Evolutionary conservation across 2,113 vertebrate species (phyloP).

Genomic region (Naja naja): DNA sequence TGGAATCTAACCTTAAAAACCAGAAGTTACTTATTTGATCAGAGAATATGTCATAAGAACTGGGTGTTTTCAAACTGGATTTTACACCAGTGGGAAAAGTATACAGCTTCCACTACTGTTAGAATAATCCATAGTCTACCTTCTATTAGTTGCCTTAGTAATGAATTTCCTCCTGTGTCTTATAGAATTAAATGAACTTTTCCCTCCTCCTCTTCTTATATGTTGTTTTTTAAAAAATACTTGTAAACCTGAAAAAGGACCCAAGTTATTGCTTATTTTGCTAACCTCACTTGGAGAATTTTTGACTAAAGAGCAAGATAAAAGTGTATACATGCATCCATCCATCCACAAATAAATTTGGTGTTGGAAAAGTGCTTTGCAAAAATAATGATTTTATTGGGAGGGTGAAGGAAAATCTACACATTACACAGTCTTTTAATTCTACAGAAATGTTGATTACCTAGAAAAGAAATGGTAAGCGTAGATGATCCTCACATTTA

Average conservation of each 20-base stretch:
- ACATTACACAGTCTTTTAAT: not conserved
- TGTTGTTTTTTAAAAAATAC: not conserved
- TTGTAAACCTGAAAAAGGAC: not conserved
- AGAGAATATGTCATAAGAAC: not conserved
- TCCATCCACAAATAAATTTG: not conserved
- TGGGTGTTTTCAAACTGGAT: not conserved
- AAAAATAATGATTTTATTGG: not conserved
- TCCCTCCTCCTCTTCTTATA: not conserved
- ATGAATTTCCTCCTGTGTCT: not conserved
- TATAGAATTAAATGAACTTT: not conserved
- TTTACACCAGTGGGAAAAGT: not conserved
- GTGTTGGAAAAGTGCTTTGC: not conserved
- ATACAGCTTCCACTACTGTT: not conserved
- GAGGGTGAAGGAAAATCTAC: not conserved
- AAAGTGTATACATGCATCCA: not conserved
- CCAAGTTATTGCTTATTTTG: not conserved
- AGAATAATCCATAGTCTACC: not conserved
- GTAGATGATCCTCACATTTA: not conserved
- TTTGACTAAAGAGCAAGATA: not conserved
- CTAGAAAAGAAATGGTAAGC: not conserved
- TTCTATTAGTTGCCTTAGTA: not conserved
- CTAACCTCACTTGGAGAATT: not conserved
- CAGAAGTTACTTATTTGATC: not conserved
- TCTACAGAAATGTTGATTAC: not conserved
- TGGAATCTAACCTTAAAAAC: not conserved